Percentiles rank a stretch among this genome's conserved stretches.
Evolutionary conservation across 1,140 invertebrate genomes (phyloP).

Genomic region (Cardiocondyla obscurior): DNA sequence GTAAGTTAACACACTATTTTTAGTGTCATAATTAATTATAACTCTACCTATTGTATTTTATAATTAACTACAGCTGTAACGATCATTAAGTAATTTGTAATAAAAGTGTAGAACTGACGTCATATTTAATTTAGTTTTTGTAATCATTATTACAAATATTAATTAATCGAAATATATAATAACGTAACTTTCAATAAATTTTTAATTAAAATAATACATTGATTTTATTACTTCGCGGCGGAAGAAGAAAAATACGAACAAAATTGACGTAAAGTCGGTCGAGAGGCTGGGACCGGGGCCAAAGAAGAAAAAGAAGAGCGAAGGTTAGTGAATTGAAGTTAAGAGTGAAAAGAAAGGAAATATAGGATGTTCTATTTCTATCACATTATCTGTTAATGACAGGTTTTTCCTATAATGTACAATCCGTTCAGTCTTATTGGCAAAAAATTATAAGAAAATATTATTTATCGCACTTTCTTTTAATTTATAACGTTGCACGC

Average conservation of each 20-base stretch:
- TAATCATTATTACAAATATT: not conserved
- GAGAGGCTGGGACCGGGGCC: not conserved
- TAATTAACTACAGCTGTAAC: no score
- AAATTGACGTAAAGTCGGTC: constrained; percentile 31
- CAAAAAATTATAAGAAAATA: not conserved
- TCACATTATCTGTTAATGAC: not conserved
- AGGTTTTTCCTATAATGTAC: not conserved
- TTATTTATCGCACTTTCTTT: not conserved
- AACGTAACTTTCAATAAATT: constrained; percentile 15
- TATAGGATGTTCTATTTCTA: constrained; percentile 6
- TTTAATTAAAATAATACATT: constrained; percentile 44
- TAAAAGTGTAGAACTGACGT: not conserved
- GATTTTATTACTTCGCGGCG: constrained; percentile 19
- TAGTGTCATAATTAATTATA: not conserved
- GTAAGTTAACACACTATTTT: not conserved
- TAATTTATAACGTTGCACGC: not conserved
- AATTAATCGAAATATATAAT: not conserved
- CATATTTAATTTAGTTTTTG: not conserved
- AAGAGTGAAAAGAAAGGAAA: constrained; percentile 1
- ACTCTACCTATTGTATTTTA: no score
- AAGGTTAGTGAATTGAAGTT: constrained; percentile 25
- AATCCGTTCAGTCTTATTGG: not conserved
- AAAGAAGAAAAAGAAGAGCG: constrained; percentile 28
- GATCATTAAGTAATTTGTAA: no score
- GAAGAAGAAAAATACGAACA: constrained; percentile 21